phyloP scores from a whole-genome alignment of 2,113 vertebrate species.

The Columbina picui region DNA sequence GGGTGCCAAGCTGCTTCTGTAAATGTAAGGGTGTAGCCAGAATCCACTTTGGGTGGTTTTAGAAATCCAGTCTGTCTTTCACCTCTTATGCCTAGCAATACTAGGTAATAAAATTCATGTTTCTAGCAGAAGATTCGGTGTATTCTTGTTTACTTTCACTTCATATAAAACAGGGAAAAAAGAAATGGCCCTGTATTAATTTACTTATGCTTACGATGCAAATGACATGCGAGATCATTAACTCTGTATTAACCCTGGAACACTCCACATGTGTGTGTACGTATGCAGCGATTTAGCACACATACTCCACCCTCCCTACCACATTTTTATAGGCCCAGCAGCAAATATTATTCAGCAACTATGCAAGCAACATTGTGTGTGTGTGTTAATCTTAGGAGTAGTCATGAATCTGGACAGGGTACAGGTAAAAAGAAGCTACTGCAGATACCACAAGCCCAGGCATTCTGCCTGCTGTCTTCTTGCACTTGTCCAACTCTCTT shows the following conservation, averaged over 20 bases:
- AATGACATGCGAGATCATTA: background rate
- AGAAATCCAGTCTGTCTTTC: background rate
- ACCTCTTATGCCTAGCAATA: background rate
- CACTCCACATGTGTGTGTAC: background rate
- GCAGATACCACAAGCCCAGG: background rate
- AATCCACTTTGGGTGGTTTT: constrained; percentile 45
- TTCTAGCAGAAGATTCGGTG: background rate
- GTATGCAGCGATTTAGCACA: background rate
- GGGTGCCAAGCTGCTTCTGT: constrained; percentile 62
- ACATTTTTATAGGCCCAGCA: background rate
- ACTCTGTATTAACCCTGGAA: background rate
- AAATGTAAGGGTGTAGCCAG: constrained; percentile 51
- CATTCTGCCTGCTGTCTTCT: background rate
- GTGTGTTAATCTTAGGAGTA: background rate
- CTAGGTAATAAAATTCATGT: background rate
- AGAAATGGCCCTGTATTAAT: background rate
- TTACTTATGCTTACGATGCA: background rate
- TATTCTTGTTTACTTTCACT: background rate
- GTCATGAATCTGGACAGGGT: background rate
- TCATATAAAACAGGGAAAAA: background rate
- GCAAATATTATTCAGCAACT: background rate
- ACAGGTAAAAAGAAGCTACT: background rate
- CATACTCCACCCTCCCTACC: background rate
- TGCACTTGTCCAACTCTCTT: background rate
- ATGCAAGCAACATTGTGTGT: background rate